Evolutionary conservation across 2,797 vertebrate genomes (phyloP).

Genomic region (Cichlasoma orientale): DNA sequence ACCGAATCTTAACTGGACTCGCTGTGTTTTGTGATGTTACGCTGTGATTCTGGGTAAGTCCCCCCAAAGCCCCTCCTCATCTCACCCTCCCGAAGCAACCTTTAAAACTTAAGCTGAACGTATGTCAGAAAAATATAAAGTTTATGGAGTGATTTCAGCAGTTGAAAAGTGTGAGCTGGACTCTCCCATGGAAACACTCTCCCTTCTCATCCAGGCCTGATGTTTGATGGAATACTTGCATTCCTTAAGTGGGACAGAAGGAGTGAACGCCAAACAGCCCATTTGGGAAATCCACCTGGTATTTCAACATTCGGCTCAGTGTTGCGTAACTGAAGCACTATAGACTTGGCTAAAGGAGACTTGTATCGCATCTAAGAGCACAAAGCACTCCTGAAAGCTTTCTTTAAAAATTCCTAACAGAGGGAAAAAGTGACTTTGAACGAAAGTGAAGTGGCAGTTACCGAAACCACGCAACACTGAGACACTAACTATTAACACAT

Average conservation of each 20-base stretch:
- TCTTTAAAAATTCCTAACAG: conserved; percentile 25
- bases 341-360: conserved; percentile 31
- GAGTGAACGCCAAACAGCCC: conserved; percentile 13
- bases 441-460: neutral
- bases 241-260: conserved; percentile 6
- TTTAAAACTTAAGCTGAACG: neutral
- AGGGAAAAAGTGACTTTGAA: conserved; percentile 9
- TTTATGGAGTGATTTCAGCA: neutral
- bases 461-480: neutral
- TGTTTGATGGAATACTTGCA: neutral
- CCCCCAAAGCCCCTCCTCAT: neutral
- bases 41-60: neutral
- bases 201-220: neutral
- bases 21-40: conserved; percentile 6
- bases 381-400: conserved; percentile 11
- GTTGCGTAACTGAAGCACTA: conserved; percentile 44
- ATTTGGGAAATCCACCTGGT: conserved; percentile 57
- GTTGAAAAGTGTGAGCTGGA: neutral
- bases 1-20: conserved; percentile 21
- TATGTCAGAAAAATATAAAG: neutral
- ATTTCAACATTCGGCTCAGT: conserved; percentile 36
- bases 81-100: neutral
- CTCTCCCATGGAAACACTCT: neutral
- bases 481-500: neutral
- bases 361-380: conserved; percentile 30